phyloP scores from a whole-genome alignment of 2,113 vertebrate species.

The Recurvirostra avosetta region DNA sequence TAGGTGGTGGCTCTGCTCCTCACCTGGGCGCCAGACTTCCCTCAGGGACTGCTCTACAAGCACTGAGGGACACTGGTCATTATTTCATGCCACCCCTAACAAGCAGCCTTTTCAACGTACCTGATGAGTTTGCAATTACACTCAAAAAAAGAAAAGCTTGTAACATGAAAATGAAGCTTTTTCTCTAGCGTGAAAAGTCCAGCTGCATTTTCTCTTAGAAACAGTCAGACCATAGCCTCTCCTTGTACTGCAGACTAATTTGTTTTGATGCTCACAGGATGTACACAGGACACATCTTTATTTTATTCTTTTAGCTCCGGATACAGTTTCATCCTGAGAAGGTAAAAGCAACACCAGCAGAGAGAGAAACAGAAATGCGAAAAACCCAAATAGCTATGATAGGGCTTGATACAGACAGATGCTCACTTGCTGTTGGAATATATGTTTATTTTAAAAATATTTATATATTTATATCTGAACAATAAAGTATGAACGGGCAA shows the following conservation, averaged over 20 bases:
- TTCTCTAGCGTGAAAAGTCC: background rate
- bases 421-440: background rate
- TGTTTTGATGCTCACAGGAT: conserved; percentile 56
- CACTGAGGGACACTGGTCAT: background rate
- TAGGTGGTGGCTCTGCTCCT: background rate
- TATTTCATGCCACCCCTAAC: background rate
- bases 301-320: background rate
- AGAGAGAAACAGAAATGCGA: background rate
- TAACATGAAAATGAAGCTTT: background rate
- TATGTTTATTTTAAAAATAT: background rate
- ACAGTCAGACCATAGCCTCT: background rate
- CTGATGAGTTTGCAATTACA: background rate
- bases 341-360: background rate
- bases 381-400: background rate
- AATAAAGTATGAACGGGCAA: background rate
- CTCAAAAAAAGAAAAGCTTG: background rate
- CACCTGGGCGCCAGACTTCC: background rate
- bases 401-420: background rate
- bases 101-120: background rate
- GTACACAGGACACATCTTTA: conserved; percentile 4
- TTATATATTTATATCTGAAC: background rate
- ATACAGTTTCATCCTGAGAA: background rate
- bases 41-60: background rate
- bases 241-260: background rate
- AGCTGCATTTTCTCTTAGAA: conserved; percentile 32